Percentiles rank a stretch among this genome's conserved stretches.
phyloP scores from a whole-genome alignment of 2,113 vertebrate genomes.

The Helogale parvula region DNA sequence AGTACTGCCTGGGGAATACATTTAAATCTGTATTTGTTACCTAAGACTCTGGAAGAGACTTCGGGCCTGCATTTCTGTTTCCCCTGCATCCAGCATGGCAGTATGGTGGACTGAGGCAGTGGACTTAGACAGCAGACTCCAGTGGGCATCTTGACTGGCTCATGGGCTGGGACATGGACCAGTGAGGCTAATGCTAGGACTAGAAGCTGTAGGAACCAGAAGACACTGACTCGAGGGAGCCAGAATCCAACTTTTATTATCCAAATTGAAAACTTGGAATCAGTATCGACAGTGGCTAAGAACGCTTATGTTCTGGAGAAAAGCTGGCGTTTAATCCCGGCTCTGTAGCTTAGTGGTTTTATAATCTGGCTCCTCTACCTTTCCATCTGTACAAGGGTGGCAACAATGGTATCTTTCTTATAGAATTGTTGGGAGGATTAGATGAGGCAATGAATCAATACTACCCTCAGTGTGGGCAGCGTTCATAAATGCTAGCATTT shows the following conservation, averaged over 20 bases:
- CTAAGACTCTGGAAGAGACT: background rate
- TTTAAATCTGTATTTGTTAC: background rate
- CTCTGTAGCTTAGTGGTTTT: background rate
- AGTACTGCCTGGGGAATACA: background rate
- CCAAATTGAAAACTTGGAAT: background rate
- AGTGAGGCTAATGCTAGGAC: background rate
- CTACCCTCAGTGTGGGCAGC: background rate
- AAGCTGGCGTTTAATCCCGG: background rate
- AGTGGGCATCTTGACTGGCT: background rate
- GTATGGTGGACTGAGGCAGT: background rate
- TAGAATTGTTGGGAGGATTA: background rate
- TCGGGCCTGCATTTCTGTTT: background rate
- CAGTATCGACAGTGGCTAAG: background rate
- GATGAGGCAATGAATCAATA: background rate
- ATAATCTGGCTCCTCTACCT: background rate
- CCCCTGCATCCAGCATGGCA: background rate
- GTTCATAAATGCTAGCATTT: slow-evolving; percentile 24
- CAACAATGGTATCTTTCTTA: background rate
- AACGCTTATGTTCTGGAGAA: background rate
- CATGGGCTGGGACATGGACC: background rate
- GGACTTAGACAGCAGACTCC: background rate
- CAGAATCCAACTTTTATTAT: background rate
- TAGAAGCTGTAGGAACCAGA: background rate
- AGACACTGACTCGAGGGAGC: background rate
- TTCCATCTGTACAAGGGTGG: background rate